A percentile compares a stretch with the other conserved stretches of the same genome.
Evolutionary conservation across 2,113 vertebrate species (phyloP).

Genomic region (Lipophrys pholis): DNA sequence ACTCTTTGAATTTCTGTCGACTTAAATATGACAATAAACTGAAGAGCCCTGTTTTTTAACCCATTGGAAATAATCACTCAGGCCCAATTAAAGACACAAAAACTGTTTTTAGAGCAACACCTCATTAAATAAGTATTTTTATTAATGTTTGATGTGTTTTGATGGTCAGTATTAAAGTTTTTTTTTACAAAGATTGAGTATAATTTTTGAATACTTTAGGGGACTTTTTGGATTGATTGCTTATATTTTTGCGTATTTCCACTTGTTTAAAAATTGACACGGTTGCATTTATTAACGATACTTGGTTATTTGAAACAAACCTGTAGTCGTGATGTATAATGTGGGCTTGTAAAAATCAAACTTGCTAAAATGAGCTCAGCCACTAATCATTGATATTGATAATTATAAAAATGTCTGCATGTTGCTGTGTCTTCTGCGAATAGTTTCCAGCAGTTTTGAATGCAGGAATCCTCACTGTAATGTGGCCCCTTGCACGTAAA

Average conservation of each 20-base stretch:
- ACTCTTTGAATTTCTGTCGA: constrained; percentile 44
- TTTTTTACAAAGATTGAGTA: no score
- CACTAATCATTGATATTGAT: not conserved
- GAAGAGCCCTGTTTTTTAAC: constrained; percentile 10
- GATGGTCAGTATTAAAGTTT: not conserved
- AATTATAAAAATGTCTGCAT: not conserved
- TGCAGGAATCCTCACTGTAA: not conserved
- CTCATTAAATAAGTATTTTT: not conserved
- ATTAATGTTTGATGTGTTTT: not conserved
- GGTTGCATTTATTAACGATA: not conserved
- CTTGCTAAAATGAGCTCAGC: not conserved
- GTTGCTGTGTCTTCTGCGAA: not conserved
- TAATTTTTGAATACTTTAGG: not conserved
- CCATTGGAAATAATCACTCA: constrained; percentile 25
- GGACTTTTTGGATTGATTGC: not conserved
- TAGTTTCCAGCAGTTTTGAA: not conserved
- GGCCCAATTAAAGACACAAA: constrained; percentile 4
- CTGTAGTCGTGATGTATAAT: not conserved
- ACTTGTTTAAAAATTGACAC: not conserved
- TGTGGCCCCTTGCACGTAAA: not conserved
- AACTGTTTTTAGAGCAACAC: not conserved
- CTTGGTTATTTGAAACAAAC: not conserved
- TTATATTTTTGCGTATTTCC: not conserved
- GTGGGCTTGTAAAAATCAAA: not conserved
- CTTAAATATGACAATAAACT: constrained; percentile 40